These are phyloP conservation scores for Otolemur crassicaudatus DNA, from an alignment of 2,797 vertebrate genomes.

Conservation along the genomic window DNA sequence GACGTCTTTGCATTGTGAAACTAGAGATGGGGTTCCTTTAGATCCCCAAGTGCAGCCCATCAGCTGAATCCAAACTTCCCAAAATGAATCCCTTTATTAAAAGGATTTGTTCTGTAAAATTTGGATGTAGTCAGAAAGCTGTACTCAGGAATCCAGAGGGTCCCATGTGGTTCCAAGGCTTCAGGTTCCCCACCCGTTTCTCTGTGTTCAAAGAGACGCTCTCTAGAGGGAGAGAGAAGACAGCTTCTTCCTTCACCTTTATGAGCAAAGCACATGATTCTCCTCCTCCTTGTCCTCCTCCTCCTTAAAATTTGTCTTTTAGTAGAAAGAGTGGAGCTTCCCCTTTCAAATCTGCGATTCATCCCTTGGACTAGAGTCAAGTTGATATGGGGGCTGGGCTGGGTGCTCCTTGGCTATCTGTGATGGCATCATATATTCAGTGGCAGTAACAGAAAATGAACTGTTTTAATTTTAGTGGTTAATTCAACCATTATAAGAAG, in stretches of 20 bases:
- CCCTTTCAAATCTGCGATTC: background rate
- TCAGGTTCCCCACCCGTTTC: background rate
- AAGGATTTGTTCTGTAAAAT: background rate
- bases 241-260: background rate
- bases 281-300: background rate
- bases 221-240: background rate
- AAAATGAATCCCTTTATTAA: background rate
- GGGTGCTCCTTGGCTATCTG: background rate
- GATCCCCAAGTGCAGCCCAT: background rate
- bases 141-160: background rate
- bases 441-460: background rate
- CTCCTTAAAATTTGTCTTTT: background rate
- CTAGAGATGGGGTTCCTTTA: background rate
- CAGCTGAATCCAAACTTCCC: background rate
- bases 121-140: too few relatives aligned
- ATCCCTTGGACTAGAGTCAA: background rate
- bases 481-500: background rate
- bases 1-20: background rate
- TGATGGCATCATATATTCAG: background rate
- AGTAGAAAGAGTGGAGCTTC: background rate
- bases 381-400: background rate
- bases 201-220: background rate
- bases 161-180: too few relatives aligned
- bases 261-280: background rate
- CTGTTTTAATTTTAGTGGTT: background rate